phyloP scores from a whole-genome alignment of 2,888 invertebrate species.

The Rhamnusium bicolor region DNA sequence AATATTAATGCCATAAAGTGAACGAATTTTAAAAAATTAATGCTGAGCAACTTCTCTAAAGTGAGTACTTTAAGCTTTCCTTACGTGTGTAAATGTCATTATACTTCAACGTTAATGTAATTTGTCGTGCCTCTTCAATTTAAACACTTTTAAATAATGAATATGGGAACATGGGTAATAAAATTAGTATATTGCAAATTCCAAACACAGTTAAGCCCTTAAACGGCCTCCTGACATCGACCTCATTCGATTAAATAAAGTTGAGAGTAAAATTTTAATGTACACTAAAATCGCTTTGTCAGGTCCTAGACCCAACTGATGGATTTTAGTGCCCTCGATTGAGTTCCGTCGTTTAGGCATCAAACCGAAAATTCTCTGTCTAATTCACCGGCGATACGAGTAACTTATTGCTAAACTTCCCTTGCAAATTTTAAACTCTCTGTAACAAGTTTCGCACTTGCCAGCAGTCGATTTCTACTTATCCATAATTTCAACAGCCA shows the following conservation, averaged over 20 bases:
- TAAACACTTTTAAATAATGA: conserved; percentile 3
- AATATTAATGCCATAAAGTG: no score
- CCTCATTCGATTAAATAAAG: conserved; percentile 12
- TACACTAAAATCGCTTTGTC: conserved; percentile 7
- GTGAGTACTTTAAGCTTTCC: no score
- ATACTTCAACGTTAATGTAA: neutral
- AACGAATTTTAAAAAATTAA: no score
- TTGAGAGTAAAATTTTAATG: conserved; percentile 11
- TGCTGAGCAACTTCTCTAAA: no score
- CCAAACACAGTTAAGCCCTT: conserved; percentile 1
- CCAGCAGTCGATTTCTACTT: conserved; percentile 50
- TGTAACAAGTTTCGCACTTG: conserved; percentile 35
- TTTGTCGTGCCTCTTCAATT: neutral
- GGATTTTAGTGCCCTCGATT: neutral
- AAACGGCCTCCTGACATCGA: conserved; percentile 4
- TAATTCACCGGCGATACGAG: conserved; percentile 48
- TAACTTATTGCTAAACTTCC: conserved; percentile 56
- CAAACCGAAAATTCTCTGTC: conserved; percentile 33
- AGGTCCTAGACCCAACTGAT: neutral
- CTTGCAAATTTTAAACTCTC: conserved; percentile 52
- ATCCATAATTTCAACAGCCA: conserved; percentile 46
- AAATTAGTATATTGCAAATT: conserved; percentile 15
- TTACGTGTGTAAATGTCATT: no score
- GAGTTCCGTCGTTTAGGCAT: conserved; percentile 14
- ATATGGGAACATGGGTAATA: neutral